A percentile compares a stretch with the other conserved stretches of the same genome.
phyloP scores from a whole-genome alignment of 2,113 vertebrate genomes.

The Polyodon spathula region DNA sequence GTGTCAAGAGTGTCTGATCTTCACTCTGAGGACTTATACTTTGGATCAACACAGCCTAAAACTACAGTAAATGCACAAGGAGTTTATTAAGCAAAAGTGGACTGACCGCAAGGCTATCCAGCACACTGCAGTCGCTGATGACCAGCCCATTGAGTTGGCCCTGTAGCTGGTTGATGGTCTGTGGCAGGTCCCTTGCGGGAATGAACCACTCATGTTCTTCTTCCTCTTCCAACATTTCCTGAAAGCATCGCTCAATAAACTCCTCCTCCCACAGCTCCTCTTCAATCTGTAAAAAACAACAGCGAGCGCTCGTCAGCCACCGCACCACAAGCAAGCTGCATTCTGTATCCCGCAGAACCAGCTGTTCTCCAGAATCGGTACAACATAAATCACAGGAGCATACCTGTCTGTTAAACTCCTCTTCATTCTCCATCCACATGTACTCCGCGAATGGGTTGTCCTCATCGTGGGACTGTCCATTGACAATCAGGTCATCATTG shows the following conservation, averaged over 20 bases:
- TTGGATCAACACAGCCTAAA: no score
- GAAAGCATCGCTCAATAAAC: constrained; percentile 85
- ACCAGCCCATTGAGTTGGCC: constrained; percentile 74
- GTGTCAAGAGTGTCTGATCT: no score
- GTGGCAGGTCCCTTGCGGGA: constrained; percentile 81
- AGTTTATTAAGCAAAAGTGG: no score
- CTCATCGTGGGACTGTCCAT: constrained; percentile 64
- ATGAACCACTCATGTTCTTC: constrained; percentile 87
- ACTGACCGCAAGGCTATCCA: constrained; percentile 70
- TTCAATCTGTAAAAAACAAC: constrained; percentile 61
- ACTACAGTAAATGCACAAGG: no score
- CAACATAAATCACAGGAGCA: not conserved
- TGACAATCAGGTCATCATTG: constrained; percentile 67
- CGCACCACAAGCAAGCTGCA: no score
- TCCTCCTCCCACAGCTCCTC: constrained; percentile 91
- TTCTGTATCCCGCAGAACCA: not conserved
- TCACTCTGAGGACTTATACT: no score
- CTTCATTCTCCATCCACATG: constrained; percentile 94
- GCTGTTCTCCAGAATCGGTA: no score
- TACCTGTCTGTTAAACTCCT: constrained; percentile 87
- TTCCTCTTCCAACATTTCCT: constrained; percentile 88
- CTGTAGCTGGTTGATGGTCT: constrained; percentile 68
- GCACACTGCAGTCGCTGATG: constrained; percentile 64
- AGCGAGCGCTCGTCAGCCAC: not conserved
- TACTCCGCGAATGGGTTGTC: constrained; percentile 87